Percentiles rank a stretch among this genome's conserved stretches.
phyloP scores from a whole-genome alignment of 2,888 invertebrate genomes.

The Spisula solida region DNA sequence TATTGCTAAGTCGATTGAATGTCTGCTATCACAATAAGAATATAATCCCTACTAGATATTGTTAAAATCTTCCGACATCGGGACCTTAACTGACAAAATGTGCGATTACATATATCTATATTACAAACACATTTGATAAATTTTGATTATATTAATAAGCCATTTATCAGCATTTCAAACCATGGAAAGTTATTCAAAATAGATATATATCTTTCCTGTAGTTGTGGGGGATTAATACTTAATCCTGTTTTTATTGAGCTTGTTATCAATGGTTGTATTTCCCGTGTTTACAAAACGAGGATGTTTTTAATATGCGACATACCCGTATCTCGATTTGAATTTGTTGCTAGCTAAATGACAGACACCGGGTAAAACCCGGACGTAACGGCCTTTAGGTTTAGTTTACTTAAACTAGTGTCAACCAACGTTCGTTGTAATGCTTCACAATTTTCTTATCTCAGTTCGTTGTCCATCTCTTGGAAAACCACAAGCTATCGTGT shows the following conservation, averaged over 20 bases:
- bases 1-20: conserved; percentile 14
- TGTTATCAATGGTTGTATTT: conserved; percentile 45
- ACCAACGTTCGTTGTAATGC: too few species aligned
- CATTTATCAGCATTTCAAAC: conserved; percentile 65
- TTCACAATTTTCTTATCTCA: too few species aligned
- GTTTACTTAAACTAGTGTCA: too few species aligned
- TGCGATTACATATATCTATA: conserved; percentile 65
- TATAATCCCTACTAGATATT: conserved; percentile 55
- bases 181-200: conserved; percentile 59
- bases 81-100: conserved; percentile 15
- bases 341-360: conserved; percentile 6
- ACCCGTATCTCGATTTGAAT: conserved; percentile 14
- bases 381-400: too few species aligned
- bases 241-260: conserved; percentile 69
- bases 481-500: too few species aligned
- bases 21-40: conserved; percentile 41
- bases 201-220: conserved; percentile 57
- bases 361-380: too few species aligned
- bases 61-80: conserved; percentile 32
- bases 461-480: too few species aligned
- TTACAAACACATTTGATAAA: conserved; percentile 65
- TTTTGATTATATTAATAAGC: conserved; percentile 67
- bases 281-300: conserved; percentile 14
- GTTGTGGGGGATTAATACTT: conserved; percentile 58
- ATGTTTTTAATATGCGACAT: conserved; percentile 36